Evolutionary conservation across 2,113 vertebrate species (phyloP), one percentile per base, ranked within the genome.

Genomic region (Tautogolabrus adspersus): DNA sequence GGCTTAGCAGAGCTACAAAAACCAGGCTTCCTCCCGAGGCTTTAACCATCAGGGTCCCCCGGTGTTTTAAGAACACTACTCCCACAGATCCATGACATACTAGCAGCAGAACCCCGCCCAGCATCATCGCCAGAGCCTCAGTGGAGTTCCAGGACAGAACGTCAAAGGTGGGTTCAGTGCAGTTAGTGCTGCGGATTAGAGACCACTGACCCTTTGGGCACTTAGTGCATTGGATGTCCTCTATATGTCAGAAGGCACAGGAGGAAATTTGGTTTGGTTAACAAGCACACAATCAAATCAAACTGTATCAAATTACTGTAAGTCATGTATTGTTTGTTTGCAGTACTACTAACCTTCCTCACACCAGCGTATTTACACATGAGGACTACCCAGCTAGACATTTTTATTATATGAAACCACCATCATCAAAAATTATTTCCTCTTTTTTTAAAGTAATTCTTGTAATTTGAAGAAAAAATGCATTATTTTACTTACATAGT

Each of bases 141-240:
- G 85, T 72, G 5, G 93, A 88, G 0, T 60, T 16, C 96, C 96
- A 97, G 0, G 76, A 85, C 30, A 97, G 88, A 88, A 93, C 89
- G 0, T 63, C 72, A 73, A 92, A 93, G 9, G 11, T 59, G 34
- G 96, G 96, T 8, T 68, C 0, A 1, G 76, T 89, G 69, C 97
- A 97, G 0, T 0, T 66, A 0, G 77, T 92, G 87, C 96, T 97
- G 3, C 75, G 71, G 0, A 5, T 4, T 0, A 73, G 77, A 0
- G 97, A 95, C 97, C 97, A 98, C 57, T 96, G 90, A 1, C 94
- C 66, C 0, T 8, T 0, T 15, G 64, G 95, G 76, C 94, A 98
- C 55, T 0, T 9, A 23, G 61, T 96, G 84, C 0, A 94, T 81
- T 93, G 94, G 88, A 93, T 85, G 81, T 95, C 95, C 0, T 93